Percentiles rank a stretch among this genome's conserved stretches.
phyloP scores from a whole-genome alignment of 2,888 invertebrate species.

The Adineta ricciae region DNA sequence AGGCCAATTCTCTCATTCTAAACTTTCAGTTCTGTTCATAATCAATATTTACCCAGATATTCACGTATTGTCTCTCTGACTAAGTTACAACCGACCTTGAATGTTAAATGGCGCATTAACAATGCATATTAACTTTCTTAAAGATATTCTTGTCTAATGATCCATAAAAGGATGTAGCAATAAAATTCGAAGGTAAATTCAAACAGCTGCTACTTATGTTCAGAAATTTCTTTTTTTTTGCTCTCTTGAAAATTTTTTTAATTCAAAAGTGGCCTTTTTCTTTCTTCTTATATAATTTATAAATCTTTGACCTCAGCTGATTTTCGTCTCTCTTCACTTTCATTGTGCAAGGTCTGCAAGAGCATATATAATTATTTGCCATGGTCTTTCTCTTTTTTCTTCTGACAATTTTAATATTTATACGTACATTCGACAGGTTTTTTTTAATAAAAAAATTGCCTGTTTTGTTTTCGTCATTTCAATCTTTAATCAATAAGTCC shows the following conservation, averaged over 20 bases:
- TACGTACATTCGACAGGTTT: not conserved
- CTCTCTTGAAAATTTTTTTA: no score
- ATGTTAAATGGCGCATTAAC: not conserved
- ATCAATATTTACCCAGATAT: not conserved
- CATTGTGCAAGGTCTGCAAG: not conserved
- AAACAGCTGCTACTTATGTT: not conserved
- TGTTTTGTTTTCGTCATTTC: not conserved
- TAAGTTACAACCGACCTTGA: not conserved
- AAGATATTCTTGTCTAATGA: not conserved
- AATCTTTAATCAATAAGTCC: not conserved
- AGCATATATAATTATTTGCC: slow-evolving; percentile 6
- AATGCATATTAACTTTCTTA: not conserved
- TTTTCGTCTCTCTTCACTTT: not conserved
- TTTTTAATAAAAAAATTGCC: not conserved
- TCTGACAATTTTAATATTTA: not conserved
- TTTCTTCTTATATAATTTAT: not conserved
- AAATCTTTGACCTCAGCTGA: not conserved
- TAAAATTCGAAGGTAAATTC: not conserved
- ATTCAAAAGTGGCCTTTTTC: not conserved
- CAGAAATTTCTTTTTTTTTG: not conserved
- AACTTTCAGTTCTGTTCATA: not conserved
- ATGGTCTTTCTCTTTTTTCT: not conserved
- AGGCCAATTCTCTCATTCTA: not conserved
- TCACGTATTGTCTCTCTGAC: not conserved
- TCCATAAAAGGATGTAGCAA: not conserved